These are phyloP conservation scores for Euura saliciscinereae DNA, from an alignment of 1,140 invertebrate genomes.

Conservation along the genomic window DNA sequence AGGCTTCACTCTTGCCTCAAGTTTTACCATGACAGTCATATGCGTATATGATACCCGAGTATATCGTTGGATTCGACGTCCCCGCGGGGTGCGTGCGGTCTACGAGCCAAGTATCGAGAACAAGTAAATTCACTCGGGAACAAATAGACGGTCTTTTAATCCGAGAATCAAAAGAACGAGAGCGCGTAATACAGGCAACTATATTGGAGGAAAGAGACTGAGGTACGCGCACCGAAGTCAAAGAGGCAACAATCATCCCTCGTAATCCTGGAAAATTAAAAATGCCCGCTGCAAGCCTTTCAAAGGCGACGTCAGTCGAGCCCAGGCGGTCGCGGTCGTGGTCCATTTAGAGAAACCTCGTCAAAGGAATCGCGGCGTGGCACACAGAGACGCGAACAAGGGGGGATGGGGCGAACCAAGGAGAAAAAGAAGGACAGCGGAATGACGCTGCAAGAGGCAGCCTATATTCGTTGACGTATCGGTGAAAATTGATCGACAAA, in stretches of 20 bases:
- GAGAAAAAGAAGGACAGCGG: conserved; percentile 18
- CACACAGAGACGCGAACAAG: conserved; percentile 27
- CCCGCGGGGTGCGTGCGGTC: too few relatives aligned
- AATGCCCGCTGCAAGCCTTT: conserved; percentile 42
- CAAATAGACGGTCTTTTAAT: conserved; percentile 2
- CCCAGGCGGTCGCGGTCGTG: neutral
- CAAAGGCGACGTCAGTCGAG: conserved; percentile 26
- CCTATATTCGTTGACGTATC: neutral
- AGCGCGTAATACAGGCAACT: neutral
- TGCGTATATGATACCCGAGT: neutral
- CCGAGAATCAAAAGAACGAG: conserved; percentile 6
- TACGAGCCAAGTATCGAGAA: neutral
- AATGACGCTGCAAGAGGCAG: neutral
- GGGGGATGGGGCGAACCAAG: conserved; percentile 22
- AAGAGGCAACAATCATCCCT: conserved; percentile 4
- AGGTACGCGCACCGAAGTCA: neutral
- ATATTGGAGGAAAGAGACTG: neutral
- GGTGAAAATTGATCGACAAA: too few relatives aligned
- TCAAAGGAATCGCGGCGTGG: conserved; percentile 60
- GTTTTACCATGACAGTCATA: neutral
- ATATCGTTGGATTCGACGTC: too few relatives aligned
- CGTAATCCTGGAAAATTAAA: conserved; percentile 60
- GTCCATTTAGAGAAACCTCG: conserved; percentile 62
- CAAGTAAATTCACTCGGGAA: neutral
- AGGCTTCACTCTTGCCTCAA: neutral